phyloP scores from a whole-genome alignment of 2,888 invertebrate genomes.

The Neoaliturus tenellus region DNA sequence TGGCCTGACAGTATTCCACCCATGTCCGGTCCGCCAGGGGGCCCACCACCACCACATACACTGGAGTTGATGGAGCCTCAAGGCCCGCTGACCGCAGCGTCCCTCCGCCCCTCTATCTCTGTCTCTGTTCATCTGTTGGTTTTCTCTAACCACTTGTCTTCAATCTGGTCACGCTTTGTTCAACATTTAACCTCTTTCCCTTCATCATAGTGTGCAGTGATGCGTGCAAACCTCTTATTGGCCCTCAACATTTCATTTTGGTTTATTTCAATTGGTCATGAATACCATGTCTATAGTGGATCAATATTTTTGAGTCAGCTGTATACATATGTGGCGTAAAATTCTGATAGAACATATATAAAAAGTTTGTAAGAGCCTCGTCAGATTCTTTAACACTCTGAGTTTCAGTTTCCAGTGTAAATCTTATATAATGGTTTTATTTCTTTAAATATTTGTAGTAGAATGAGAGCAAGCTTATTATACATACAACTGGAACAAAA shows the following conservation, averaged over 20 bases:
- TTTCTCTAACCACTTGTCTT: constrained; percentile 26
- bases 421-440: too few relatives aligned
- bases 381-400: too few relatives aligned
- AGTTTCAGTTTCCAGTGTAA: too few relatives aligned
- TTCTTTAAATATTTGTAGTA: too few relatives aligned
- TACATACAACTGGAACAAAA: too few relatives aligned
- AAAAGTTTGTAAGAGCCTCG: too few relatives aligned
- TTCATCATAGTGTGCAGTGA: constrained; percentile 20
- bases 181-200: constrained; percentile 10
- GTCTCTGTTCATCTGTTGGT: constrained; percentile 15
- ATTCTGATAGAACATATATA: too few relatives aligned
- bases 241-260: constrained; percentile 13
- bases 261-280: not conserved
- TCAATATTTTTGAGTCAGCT: too few relatives aligned
- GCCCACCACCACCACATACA: not conserved
- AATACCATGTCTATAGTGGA: too few relatives aligned
- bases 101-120: not conserved
- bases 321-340: too few relatives aligned
- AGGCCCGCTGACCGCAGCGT: not conserved
- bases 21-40: not conserved
- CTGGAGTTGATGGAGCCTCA: not conserved
- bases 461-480: too few relatives aligned
- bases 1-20: not conserved
- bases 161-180: constrained; percentile 35
- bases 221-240: constrained; percentile 32